Percentiles rank a stretch among this genome's conserved stretches.
These are phyloP conservation scores for Idaea straminata DNA, from an alignment of 2,888 invertebrate species.

Conservation along the genomic window DNA sequence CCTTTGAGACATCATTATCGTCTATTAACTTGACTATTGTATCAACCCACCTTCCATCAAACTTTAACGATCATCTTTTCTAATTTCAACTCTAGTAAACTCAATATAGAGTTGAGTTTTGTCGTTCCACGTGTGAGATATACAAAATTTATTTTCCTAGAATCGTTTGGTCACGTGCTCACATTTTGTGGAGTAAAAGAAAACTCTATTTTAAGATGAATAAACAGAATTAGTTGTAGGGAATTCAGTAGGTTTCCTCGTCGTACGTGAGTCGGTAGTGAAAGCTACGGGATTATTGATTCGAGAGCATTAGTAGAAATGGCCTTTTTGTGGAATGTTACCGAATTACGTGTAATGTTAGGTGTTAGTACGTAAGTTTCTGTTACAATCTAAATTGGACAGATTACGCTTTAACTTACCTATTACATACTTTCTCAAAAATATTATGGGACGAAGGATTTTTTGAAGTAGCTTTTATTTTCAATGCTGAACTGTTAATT, in stretches of 20 bases:
- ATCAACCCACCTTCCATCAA: constrained; percentile 29
- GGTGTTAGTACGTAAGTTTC: background rate
- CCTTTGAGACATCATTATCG: constrained; percentile 32
- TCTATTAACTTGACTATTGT: constrained; percentile 28
- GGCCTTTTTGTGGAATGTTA: constrained; percentile 15
- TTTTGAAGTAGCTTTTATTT: too few relatives aligned
- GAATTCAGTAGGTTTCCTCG: constrained; percentile 23
- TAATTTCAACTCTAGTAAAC: background rate
- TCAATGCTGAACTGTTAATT: too few relatives aligned
- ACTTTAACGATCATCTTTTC: constrained; percentile 7
- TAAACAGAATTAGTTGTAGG: constrained; percentile 28
- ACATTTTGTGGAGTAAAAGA: constrained; percentile 27
- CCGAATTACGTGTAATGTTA: background rate
- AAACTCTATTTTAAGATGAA: constrained; percentile 29
- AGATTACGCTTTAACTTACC: background rate
- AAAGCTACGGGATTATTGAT: constrained; percentile 23
- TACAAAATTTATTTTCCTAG: constrained; percentile 7
- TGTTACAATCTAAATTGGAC: background rate
- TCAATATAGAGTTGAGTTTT: background rate
- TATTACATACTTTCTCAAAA: background rate
- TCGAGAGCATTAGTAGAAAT: constrained; percentile 23
- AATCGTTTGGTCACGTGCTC: constrained; percentile 26
- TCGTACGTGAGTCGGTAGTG: constrained; percentile 23
- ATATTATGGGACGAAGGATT: background rate
- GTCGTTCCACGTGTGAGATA: background rate